Evolutionary conservation across 2,113 vertebrate species (phyloP), one percentile per base, ranked within the genome.

Genomic region (Eublepharis macularius): DNA sequence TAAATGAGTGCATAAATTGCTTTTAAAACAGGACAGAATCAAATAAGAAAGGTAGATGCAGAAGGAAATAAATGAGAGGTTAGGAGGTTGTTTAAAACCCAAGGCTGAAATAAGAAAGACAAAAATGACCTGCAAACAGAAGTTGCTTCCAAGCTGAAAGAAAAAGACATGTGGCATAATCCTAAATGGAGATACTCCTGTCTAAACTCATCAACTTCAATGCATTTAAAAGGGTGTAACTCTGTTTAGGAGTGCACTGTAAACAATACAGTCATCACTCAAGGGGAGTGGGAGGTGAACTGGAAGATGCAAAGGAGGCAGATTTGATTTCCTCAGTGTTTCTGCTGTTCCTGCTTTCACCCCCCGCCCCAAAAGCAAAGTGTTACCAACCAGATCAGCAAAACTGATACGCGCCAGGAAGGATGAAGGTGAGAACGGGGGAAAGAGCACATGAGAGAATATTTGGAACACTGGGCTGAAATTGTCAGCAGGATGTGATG

Each of bases 371-470:
- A 47, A 76, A 76, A 34, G 6, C 17, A 43, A 82, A 65, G 16
- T 70, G 74, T 57, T 39, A 78, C 17, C 11, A 47, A 72, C 43
- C 26, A 60, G 41, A 49, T 73, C 49, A 83, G 80, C 74, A 78
- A 60, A n/a, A 83, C 49, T 72, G 17, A 17, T 2, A 63, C 12
- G 39, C 72, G 68, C 13, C 41, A 51, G 39, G 70, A 83, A 26
- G n/a, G 39, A 51, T 10, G 24, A 41, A 63, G n/a, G 74, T 72
- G 32, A 77, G 39, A 72, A 70, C 51, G 77, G 69, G 14, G 60
- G 63, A 78, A 63, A 87, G 65, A 82, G 10, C 74, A 60, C 24
- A 36, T 36, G 49, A 82, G 41, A 77, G 45, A 87, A 82, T 69
- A 72, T 70, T 76, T 82, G 51, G 65, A 72, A 77, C 32, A 72